Evolutionary conservation across 2,888 invertebrate genomes (phyloP), one percentile per base, ranked within the genome.

Genomic region (Tenthredo mesomela): DNA sequence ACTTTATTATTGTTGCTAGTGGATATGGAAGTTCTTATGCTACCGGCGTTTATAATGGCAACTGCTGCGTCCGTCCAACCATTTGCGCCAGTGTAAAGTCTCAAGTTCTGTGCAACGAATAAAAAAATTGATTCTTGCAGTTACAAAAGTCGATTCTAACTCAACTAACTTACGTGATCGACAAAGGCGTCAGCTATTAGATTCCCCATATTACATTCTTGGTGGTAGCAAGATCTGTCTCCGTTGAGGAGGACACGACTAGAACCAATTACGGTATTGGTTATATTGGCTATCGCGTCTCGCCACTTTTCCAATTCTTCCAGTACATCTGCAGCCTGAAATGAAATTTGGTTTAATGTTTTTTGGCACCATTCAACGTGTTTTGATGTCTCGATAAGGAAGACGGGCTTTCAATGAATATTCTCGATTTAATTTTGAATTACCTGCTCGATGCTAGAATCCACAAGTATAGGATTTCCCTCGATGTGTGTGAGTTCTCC

Each of bases 141-240:
- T 61, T 21, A 61, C 10, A 25, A 61, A 61, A 25, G 9, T 21
- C 10, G 21, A 61, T 9, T 61, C 21, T 18, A 5, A n/a, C 18
- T 15, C 85, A 9, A 58, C 47, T 18, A 61, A 85, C 93, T 92
- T 90, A 94, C 94, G 87, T 95, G 95, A 89, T 95, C 94, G 0
- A 97, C 93, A 93, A 97, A 95, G 0, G 98, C 95, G 90, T 98
- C 98, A 0, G 97, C 93, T 83, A 98, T 94, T 29, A 98, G 92
- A 92, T 98, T 98, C 2, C 98, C 98, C 89, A 98, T 93, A 92
- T 97, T 98, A 91, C 98, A 98, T 93, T 98, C 98, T 58, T 88
- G 87, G 43, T 94, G 90, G 65, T 98, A 95, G 91, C 98, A 98
- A 0, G 93, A 92, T 47, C 92, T 29, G 5, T 94, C 92, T 0